Evolutionary conservation across 2,113 vertebrate species (phyloP), one percentile per base, ranked within the genome.

Genomic region (Eudyptes chrysolophus): DNA sequence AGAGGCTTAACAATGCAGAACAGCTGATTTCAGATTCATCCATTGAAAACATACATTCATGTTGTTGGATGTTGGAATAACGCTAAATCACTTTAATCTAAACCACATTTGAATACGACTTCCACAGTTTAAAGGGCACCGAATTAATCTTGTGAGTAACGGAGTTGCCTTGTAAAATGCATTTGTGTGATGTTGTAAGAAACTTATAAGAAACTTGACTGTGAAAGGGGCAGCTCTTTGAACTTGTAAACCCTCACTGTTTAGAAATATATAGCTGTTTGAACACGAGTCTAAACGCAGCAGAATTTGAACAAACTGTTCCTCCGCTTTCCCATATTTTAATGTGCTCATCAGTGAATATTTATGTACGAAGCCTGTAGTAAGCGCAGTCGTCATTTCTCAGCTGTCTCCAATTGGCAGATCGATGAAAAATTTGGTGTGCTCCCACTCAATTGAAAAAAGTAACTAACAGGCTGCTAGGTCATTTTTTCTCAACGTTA

Each of bases 361-460:
- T 97, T 97, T 97, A 96, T 94, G 79, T 92, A 84, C 0, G 4
- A 96, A 72, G 70, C 68, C 94, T 70, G 84, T 52, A 95, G 91
- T 51, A 84, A 96, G 89, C 70, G 2, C n/a, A 69, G 96, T 96
- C 60, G 69, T 96, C 97, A 94, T 97, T 98, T 97, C 89, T 97
- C 97, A 97, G 94, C 97, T 97, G 96, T 97, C 97, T 97, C 94
- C 95, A 97, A 92, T 96, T 97, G 97, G 96, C 97, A 98, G 94
- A 96, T 92, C 10, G 69, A 96, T 97, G 96, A 98, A 97, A 95
- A 98, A 97, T 97, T 94, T 95, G 96, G 97, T 98, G 97, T 27
- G 75, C 96, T 97, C 96, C 94, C 93, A 94, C 89, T 97, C 94
- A 96, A 62, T 90, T 92, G 81, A 95, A 96, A 94, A 97, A 94